phyloP scores from a whole-genome alignment of 2,888 invertebrate species.

The Agriopis leucophaearia region DNA sequence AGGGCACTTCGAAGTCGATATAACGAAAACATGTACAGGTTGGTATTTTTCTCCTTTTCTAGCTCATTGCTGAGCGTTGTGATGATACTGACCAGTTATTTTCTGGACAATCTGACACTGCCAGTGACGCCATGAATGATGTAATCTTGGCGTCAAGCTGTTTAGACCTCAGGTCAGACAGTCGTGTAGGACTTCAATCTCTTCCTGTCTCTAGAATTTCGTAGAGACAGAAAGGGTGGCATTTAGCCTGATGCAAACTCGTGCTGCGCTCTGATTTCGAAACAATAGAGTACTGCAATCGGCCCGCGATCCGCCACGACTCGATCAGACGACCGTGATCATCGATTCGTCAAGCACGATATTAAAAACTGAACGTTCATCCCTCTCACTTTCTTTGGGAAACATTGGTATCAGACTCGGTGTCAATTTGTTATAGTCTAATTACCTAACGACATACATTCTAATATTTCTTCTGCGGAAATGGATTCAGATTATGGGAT shows the following conservation, averaged over 20 bases:
- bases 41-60: not conserved
- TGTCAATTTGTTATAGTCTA: constrained; percentile 17
- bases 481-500: not conserved
- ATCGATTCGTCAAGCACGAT: constrained; percentile 62
- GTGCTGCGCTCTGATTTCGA: constrained; percentile 44
- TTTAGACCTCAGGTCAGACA: not conserved
- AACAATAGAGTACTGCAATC: constrained; percentile 47
- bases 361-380: constrained; percentile 50
- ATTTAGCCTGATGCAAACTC: constrained; percentile 11
- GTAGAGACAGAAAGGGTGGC: not conserved
- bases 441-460: constrained; percentile 11
- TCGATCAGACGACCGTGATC: constrained; percentile 58
- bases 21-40: not conserved
- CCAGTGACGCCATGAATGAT: not conserved
- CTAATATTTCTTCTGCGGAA: not conserved
- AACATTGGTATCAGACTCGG: not conserved
- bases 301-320: constrained; percentile 51
- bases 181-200: not conserved
- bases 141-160: not conserved
- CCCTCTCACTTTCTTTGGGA: constrained; percentile 60
- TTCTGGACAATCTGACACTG: not conserved
- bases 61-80: not conserved
- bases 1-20: not conserved
- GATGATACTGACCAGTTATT: not conserved
- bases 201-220: not conserved